Evolutionary conservation across 2,888 invertebrate genomes (phyloP), one percentile per base, ranked within the genome.

Genomic region (Lissocephala sabroskyi): DNA sequence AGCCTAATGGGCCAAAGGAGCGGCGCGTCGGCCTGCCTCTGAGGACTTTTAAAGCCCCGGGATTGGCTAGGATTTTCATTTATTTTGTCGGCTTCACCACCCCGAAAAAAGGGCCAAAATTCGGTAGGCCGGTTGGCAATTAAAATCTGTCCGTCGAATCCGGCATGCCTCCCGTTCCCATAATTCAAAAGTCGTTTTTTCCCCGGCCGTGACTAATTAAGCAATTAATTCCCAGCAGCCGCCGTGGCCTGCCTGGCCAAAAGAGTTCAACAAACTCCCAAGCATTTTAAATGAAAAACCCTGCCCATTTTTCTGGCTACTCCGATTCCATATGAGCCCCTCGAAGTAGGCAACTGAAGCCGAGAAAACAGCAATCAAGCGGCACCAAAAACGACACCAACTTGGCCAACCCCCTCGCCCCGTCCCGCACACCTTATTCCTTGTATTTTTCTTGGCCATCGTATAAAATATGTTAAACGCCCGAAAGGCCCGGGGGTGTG

Each of bases 121-220:
- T 68, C 59, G 37, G 17, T 7, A 23, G 6, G 14, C 19, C 19
- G 35, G 13, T 13, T 26, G 33, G 33, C 17, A 43, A 32, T 13
- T 7, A 11, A 13, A 14, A 23, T 35, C 13, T 32, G 14, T 11
- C 16, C 14, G 33, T 30, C n/a, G 7, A 23, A 23, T 7, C 7
- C 23, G 23, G 23, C 7, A 3, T 30, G 74, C 51, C 52, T 57
- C 62, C 74, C 68, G 71, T n/a, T n/a, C n/a, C 66, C 77, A 77
- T 77, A 76, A 61, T 71, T 77, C 79, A 74, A 77, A 74, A 77
- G 62, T 59, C 63, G 66, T 65, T 23, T 70, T 68, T n/a, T n/a
- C n/a, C n/a, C n/a, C n/a, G 66, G 65, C 68, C 76, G 76, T 79
- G 76, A 73, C 79, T 68, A 78, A 78, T 79, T 78, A 78, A 76